Conservation (phyloP, 2,113 vertebrate genomes). For the Pedionomus torquatus region DNA sequence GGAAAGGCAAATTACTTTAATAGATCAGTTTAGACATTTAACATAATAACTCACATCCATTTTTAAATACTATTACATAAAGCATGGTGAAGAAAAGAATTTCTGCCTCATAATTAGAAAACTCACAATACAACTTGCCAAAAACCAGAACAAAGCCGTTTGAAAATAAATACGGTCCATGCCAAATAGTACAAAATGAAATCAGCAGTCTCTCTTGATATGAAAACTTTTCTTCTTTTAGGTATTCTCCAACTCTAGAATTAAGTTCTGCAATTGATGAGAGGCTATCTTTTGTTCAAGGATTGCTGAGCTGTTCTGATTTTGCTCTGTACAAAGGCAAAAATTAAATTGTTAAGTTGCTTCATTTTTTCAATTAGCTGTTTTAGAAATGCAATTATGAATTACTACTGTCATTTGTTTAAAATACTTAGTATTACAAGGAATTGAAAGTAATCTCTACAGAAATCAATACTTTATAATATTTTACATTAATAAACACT, state of each 20-base stretch:
- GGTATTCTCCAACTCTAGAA: constrained; percentile 54
- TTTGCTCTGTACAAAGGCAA: constrained; percentile 81
- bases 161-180: constrained; percentile 88
- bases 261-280: constrained; percentile 63
- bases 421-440: not conserved
- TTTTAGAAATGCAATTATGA: not conserved
- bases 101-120: constrained; percentile 85
- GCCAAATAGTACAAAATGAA: constrained; percentile 85
- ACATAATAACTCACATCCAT: constrained; percentile 85
- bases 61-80: constrained; percentile 87
- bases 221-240: constrained; percentile 67
- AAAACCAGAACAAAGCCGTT: constrained; percentile 78
- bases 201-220: constrained; percentile 76
- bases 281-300: constrained; percentile 78
- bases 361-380: not conserved
- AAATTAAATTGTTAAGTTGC: constrained; percentile 1
- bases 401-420: not conserved
- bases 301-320: constrained; percentile 87
- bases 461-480: not conserved
- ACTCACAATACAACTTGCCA: constrained; percentile 84
- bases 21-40: constrained; percentile 81
- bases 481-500: not conserved
- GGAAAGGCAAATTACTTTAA: constrained; percentile 85
- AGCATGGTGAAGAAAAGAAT: constrained; percentile 83
- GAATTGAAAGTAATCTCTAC: not conserved